A percentile compares a stretch with the other conserved stretches of the same genome.
Conservation (phyloP, 2,888 invertebrate genomes). For the Lordiphosa fenestrarum region DNA sequence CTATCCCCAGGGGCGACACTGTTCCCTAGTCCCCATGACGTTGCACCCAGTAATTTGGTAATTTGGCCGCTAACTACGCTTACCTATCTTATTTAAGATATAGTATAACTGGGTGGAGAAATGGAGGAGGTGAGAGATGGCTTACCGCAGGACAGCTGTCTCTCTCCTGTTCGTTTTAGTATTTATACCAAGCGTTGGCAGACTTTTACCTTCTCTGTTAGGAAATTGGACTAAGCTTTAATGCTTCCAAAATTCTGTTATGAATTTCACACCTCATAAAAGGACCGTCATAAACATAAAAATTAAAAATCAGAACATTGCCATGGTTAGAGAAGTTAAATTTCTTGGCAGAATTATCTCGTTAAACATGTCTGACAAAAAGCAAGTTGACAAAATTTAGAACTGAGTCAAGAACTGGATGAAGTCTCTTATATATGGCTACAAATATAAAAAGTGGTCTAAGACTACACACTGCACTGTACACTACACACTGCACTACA, state of each 20-base stretch:
- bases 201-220: not conserved
- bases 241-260: no score
- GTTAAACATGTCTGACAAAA: not conserved
- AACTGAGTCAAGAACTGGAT: not conserved
- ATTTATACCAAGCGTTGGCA: not conserved
- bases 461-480: not conserved
- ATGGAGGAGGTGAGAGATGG: not conserved
- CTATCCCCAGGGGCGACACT: no score
- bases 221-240: not conserved
- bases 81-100: no score
- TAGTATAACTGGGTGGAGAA: no score
- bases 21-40: no score
- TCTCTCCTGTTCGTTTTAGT: not conserved
- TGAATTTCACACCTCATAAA: no score
- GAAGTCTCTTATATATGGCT: not conserved
- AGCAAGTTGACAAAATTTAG: not conserved
- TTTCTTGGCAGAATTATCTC: not conserved
- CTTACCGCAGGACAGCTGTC: not conserved
- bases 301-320: not conserved
- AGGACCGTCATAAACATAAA: no score
- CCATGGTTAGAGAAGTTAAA: not conserved
- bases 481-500: no score
- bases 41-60: no score
- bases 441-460: constrained; percentile 1
- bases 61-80: no score